Evolutionary conservation across 2,888 invertebrate species (phyloP), one percentile per base, ranked within the genome.

Genomic region (Piscicola geometra): DNA sequence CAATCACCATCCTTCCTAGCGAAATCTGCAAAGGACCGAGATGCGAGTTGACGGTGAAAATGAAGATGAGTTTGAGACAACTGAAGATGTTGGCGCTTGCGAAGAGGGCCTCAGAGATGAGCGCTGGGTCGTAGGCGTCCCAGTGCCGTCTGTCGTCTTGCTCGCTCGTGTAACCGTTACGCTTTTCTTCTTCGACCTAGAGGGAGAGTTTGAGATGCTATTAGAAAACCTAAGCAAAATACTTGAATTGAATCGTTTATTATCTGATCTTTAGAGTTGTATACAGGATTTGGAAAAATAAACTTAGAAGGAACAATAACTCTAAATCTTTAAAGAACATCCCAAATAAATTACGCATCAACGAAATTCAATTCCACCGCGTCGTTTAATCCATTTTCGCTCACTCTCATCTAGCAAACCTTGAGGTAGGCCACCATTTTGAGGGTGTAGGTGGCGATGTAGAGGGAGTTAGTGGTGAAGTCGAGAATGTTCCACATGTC

Each of bases 401-500:
- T n/a, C n/a, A n/a, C n/a, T n/a, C n/a, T n/a, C n/a, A n/a, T n/a
- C n/a, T n/a, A n/a, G n/a, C n/a, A n/a, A n/a, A n/a, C 97, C 90
- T 94, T 93, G 84, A 93, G 91, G 86, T 94, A 95, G 21, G 97
- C 94, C 36, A 98, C 94, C 77, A 96, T 90, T 80, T 98, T 89
- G 75, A 99, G 88, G 1, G 96, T 94, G 75, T 97, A 93, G 0
- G 98, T 98, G 75, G 97, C 95, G 79, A 98, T 94, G 86, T 99
- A 99, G 56, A 98, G 88, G 9, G 97, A 94, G 87, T 98, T 98
- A 78, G 98, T 98, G 80, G 97, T 93, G 86, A 98, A 98, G 87
- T 98, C 98, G 81, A 98, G 93, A 78, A 98, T 95, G 87, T 99
- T 98, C 98, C 98, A 98, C 95, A 98, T 96, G 86, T 99, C 97